These are phyloP conservation scores for Spongilla lacustris DNA, from an alignment of 37 sponge, comb jelly and placozoan genomes.

Conservation along the genomic window DNA sequence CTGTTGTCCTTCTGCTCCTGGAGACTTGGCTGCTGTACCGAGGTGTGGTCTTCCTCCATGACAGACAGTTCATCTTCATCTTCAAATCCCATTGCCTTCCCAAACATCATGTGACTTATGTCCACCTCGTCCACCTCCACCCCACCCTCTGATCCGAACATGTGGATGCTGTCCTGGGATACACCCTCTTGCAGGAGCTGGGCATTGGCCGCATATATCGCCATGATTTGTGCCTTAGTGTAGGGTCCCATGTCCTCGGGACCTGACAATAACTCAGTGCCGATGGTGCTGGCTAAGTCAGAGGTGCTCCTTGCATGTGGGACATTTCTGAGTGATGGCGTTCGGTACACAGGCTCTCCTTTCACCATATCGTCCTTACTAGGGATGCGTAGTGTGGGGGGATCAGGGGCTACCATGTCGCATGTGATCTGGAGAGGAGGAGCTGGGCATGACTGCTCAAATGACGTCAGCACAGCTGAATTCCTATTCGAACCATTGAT, in stretches of 20 bases:
- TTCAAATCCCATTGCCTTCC: background rate
- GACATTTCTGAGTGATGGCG: background rate
- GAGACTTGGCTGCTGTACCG: background rate
- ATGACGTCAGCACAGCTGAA: background rate
- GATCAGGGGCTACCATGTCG: background rate
- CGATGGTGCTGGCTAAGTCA: constrained; percentile 61
- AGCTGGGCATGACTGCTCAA: background rate
- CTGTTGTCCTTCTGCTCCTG: background rate
- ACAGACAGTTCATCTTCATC: background rate
- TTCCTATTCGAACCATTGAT: background rate
- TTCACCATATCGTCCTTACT: background rate
- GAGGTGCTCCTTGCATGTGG: constrained; percentile 64
- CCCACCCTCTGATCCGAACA: background rate
- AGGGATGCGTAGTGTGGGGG: background rate
- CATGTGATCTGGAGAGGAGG: background rate
- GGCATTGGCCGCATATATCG: constrained; percentile 61
- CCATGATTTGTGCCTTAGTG: constrained; percentile 47
- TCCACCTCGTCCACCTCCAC: background rate
- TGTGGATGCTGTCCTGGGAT: constrained; percentile 64
- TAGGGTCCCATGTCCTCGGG: constrained; percentile 26
- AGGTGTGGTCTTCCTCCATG: background rate
- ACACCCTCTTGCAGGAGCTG: constrained; percentile 32
- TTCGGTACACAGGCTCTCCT: background rate
- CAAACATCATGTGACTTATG: background rate
- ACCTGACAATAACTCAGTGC: constrained; percentile 42